Conservation (phyloP, 2,113 vertebrate species). For the Chloebia gouldiae region DNA sequence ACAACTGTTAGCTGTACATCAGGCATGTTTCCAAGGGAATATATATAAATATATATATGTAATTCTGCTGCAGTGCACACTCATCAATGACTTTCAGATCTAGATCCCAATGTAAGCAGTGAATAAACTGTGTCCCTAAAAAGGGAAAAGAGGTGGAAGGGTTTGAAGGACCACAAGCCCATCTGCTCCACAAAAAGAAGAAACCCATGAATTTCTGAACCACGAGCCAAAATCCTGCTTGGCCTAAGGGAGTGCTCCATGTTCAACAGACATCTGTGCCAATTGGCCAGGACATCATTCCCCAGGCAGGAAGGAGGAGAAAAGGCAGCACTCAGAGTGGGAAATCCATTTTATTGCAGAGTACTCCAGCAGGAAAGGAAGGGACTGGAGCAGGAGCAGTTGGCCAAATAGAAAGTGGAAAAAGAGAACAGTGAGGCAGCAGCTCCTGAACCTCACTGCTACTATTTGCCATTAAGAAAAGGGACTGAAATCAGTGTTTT, state of each 20-base stretch:
- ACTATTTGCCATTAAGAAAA: neutral
- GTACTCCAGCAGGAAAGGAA: neutral
- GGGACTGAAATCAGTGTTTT: neutral
- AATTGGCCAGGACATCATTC: conserved; percentile 11
- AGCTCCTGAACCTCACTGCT: neutral
- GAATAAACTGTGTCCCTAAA: neutral
- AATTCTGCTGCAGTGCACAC: neutral
- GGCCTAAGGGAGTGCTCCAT: conserved; percentile 16
- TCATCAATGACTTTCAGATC: neutral
- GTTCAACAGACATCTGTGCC: conserved; percentile 33
- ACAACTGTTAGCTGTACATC: neutral
- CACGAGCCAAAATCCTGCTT: conserved; percentile 32
- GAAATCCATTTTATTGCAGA: conserved; percentile 1
- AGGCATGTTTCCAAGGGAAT: neutral
- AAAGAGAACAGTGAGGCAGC: neutral
- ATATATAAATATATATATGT: neutral
- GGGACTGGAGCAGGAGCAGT: neutral
- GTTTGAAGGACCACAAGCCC: neutral
- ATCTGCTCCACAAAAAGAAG: neutral
- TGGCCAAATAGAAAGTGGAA: neutral
- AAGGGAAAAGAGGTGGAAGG: neutral
- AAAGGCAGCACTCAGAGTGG: neutral
- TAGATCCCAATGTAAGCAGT: neutral
- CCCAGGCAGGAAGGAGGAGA: neutral
- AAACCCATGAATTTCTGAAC: neutral